Evolutionary conservation across 2,113 vertebrate species (phyloP).

Genomic region (Syngnathoides biaculeatus): DNA sequence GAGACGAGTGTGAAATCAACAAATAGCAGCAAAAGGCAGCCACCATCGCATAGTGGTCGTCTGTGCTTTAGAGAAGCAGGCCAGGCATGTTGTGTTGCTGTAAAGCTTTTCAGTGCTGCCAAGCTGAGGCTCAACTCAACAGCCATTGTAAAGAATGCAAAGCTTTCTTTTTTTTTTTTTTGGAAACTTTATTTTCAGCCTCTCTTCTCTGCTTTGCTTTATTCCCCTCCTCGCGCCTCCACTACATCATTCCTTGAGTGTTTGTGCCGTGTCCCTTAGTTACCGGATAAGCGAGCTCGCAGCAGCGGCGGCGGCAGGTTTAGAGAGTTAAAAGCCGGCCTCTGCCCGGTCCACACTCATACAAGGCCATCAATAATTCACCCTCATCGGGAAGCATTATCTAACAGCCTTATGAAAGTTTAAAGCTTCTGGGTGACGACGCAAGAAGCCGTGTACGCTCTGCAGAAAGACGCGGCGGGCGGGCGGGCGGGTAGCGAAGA

Average conservation of each 20-base stretch:
- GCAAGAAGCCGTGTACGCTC: slow-evolving; percentile 44
- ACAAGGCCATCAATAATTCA: slow-evolving; percentile 77
- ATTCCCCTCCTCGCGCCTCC: slow-evolving; percentile 28
- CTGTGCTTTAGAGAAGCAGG: slow-evolving; percentile 46
- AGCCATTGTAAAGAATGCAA: slow-evolving; percentile 54
- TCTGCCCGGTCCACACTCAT: slow-evolving; percentile 65
- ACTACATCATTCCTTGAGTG: slow-evolving; percentile 75
- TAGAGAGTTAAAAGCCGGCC: slow-evolving; percentile 69
- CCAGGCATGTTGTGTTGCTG: slow-evolving; percentile 39
- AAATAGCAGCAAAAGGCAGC: slow-evolving; percentile 43
- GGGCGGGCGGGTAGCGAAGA: slow-evolving; percentile 23
- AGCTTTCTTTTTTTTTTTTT: slow-evolving; percentile 52
- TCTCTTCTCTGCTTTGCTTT: slow-evolving; percentile 32
- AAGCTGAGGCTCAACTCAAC: slow-evolving; percentile 53
- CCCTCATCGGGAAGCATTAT: slow-evolving; percentile 71
- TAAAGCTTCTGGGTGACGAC: slow-evolving; percentile 67
- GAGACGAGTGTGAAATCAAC: slow-evolving; percentile 31
- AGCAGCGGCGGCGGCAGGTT: slow-evolving; percentile 46
- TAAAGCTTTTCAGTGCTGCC: slow-evolving; percentile 51
- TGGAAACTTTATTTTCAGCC: slow-evolving; percentile 64
- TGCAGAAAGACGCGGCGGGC: slow-evolving; percentile 59
- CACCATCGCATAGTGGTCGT: slow-evolving; percentile 32
- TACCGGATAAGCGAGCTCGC: slow-evolving; percentile 65
- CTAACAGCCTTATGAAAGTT: slow-evolving; percentile 72
- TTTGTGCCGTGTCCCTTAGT: slow-evolving; percentile 73